Evolutionary conservation across 1,140 invertebrate species (phyloP), one percentile per base, ranked within the genome.

Genomic region (Lepidotrigona ventralis): DNA sequence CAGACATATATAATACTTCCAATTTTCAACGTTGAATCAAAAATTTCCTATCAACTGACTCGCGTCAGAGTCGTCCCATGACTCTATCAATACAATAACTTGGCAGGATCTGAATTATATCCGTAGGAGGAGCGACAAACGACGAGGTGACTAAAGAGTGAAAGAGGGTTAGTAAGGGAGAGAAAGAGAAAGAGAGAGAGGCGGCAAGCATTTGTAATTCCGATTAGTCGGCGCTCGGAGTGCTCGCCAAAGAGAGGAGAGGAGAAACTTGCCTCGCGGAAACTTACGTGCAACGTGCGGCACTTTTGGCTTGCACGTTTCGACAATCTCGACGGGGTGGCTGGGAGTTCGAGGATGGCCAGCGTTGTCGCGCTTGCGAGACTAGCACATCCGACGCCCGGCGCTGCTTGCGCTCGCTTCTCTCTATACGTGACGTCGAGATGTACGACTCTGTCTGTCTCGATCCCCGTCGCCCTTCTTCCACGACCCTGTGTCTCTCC

Each of bases 371-470:
- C 73, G 79, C 75, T 82, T 63, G 79, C 68, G 84, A 86, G 77
- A 72, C 85, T 73, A 80, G 82, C 82, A 84, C 78, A 89, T 86
- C 75, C 77, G 74, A 81, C 66, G 73, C 69, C 53, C 60, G 58
- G 23, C 39, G 54, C 14, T 81, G 71, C 66, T 68, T 19, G 70
- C 71, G 56, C 69, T 85, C 68, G 81, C 76, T 83, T 86, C 89
- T 86, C 89, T 88, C 90, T 93, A 91, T 92, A 92, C 91, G 88
- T 91, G 92, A 92, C 89, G 90, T 91, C 90, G 92, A 93, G 91
- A 93, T 90, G 91, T 92, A 93, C 91, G 92, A 87, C 90, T 91
- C 75, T 79, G 75, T 76, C 69, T 70, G 81, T 76, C 73, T 77
- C 71, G 66, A 46, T 84, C 63, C 69, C 51, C 29, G 56, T 81